These are phyloP conservation scores for Omphaloscelis lunosa DNA, from an alignment of 2,888 invertebrate genomes.

Conservation along the genomic window DNA sequence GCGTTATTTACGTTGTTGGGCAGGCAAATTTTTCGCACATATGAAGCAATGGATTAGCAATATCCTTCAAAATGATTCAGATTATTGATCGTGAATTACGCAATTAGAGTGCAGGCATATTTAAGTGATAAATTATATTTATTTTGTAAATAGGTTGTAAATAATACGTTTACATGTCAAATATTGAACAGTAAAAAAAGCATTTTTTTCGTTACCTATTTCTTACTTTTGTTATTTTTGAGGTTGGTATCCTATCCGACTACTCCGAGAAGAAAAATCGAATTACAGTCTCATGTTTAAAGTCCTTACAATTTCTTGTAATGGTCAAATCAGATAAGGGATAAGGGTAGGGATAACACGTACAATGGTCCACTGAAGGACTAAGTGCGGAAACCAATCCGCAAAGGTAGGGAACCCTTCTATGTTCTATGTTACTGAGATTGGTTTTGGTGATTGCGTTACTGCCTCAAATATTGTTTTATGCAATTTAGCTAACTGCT, in stretches of 20 bases:
- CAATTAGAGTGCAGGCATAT: no score
- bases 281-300: not conserved
- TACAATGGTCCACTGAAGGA: not conserved
- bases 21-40: no score
- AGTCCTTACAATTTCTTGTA: not conserved
- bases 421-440: no score
- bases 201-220: no score
- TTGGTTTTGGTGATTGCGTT: not conserved
- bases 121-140: not conserved
- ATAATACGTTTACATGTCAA: not conserved
- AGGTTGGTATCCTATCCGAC: not conserved
- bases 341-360: not conserved
- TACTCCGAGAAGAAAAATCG: no score
- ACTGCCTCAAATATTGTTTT: not conserved
- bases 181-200: no score
- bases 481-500: not conserved
- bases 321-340: not conserved
- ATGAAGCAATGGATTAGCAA: no score
- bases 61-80: no score
- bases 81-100: no score
- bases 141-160: not conserved
- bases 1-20: no score
- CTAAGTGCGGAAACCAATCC: not conserved
- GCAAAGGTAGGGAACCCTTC: not conserved
- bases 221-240: no score